phyloP scores from a whole-genome alignment of 2,797 vertebrate species.

The Salmo trutta region DNA sequence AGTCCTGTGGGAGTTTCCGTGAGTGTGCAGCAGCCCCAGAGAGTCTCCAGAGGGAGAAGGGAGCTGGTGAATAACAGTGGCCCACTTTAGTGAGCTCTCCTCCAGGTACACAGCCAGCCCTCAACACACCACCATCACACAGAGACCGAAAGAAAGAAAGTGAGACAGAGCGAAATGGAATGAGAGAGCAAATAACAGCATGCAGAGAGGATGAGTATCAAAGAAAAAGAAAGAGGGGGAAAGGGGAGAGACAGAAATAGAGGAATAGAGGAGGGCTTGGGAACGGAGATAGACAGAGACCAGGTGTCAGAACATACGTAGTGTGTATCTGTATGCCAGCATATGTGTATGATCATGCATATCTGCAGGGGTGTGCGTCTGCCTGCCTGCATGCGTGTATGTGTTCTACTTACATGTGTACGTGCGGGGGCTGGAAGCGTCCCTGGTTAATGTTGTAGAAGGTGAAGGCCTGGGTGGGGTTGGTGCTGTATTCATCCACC shows the following conservation, averaged over 20 bases:
- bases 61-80: constrained; percentile 76
- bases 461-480: constrained; percentile 97
- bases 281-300: background rate
- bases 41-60: constrained; percentile 61
- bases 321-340: constrained; percentile 1
- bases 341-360: background rate
- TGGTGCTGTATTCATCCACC: constrained; percentile 96
- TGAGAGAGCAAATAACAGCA: constrained; percentile 7
- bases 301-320: background rate
- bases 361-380: background rate
- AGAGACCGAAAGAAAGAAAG: constrained; percentile 31
- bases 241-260: background rate
- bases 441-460: constrained; percentile 99
- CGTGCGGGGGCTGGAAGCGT: constrained; percentile 95
- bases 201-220: constrained; percentile 12
- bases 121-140: constrained; percentile 35
- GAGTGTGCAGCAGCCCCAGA: constrained; percentile 36
- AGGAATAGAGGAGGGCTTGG: background rate
- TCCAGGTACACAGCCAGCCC: constrained; percentile 61
- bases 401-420: constrained; percentile 89
- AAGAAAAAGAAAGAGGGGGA: constrained; percentile 19
- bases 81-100: constrained; percentile 68
- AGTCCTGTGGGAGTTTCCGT: constrained; percentile 58
- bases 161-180: constrained; percentile 31
- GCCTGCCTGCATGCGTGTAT: too few species aligned